These are phyloP conservation scores for Stegodyphus dumicola DNA, from an alignment of 1,140 invertebrate species.

Conservation along the genomic window DNA sequence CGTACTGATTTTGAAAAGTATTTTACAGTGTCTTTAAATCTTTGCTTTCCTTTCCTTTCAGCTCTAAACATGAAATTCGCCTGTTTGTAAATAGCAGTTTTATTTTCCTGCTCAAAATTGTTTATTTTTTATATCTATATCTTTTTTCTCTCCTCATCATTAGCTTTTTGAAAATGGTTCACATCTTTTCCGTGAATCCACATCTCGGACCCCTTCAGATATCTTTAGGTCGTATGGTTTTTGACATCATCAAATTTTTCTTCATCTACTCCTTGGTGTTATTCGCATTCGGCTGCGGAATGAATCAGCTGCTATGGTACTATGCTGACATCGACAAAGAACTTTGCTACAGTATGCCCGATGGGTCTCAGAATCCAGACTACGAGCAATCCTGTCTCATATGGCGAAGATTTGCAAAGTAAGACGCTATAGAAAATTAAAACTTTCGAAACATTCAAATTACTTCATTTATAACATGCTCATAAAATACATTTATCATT, in stretches of 20 bases:
- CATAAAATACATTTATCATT: too few relatives aligned
- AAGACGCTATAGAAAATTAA: conserved; percentile 62
- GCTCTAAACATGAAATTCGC: too few relatives aligned
- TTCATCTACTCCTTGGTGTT: conserved; percentile 90
- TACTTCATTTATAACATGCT: not conserved
- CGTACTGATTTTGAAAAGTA: too few relatives aligned
- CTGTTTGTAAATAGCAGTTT: too few relatives aligned
- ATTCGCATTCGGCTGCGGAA: conserved; percentile 89
- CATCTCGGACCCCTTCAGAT: conserved; percentile 92
- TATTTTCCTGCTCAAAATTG: too few relatives aligned
- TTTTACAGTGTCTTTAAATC: too few relatives aligned
- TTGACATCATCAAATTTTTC: conserved; percentile 94
- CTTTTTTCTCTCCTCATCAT: conserved; percentile 63
- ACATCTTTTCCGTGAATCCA: conserved; percentile 95
- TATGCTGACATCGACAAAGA: conserved; percentile 89
- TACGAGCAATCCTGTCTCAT: conserved; percentile 84
- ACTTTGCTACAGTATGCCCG: conserved; percentile 81
- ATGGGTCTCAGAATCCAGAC: conserved; percentile 79
- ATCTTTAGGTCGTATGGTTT: conserved; percentile 89
- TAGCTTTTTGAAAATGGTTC: conserved; percentile 90
- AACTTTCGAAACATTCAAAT: not conserved
- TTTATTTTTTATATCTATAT: too few relatives aligned
- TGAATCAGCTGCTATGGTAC: conserved; percentile 95
- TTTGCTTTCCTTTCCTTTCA: too few relatives aligned
- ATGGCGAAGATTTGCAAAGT: conserved; percentile 89